Percentiles rank a stretch among this genome's conserved stretches.
These are phyloP conservation scores for Griposia aprilina DNA, from an alignment of 2,888 invertebrate genomes.

Conservation along the genomic window DNA sequence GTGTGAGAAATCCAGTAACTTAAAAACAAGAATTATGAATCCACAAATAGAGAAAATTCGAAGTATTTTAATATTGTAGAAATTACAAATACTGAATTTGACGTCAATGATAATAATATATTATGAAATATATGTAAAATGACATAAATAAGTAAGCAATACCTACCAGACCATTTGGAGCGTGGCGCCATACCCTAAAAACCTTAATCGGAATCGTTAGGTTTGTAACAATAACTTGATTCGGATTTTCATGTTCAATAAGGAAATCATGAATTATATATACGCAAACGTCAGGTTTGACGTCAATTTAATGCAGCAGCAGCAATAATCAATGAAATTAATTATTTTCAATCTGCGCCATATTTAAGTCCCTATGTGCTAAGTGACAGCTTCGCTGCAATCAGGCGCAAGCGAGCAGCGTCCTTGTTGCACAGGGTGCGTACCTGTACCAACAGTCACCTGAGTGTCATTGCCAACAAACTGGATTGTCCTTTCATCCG, in stretches of 20 bases:
- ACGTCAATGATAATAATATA: neutral
- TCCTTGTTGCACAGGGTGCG: no score
- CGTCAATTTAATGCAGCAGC: neutral
- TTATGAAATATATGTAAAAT: neutral
- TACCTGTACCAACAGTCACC: no score
- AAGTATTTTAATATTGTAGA: neutral
- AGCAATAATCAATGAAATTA: no score
- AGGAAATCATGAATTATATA: constrained; percentile 32
- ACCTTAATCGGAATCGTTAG: constrained; percentile 6
- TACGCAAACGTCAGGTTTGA: neutral
- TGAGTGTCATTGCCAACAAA: no score
- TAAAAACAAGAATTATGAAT: neutral
- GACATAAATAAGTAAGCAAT: neutral
- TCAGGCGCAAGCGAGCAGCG: no score
- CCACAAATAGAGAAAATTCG: neutral
- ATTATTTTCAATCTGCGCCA: neutral
- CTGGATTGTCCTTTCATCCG: no score
- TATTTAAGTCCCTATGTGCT: no score
- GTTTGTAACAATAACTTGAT: constrained; percentile 1
- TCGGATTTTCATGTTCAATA: constrained; percentile 15
- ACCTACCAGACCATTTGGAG: neutral
- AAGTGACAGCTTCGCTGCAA: no score
- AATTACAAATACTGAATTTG: neutral
- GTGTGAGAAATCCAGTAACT: neutral
- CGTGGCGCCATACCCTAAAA: constrained; percentile 1